Conservation (phyloP, 2,113 vertebrate genomes). For the Ovis canadensis region DNA sequence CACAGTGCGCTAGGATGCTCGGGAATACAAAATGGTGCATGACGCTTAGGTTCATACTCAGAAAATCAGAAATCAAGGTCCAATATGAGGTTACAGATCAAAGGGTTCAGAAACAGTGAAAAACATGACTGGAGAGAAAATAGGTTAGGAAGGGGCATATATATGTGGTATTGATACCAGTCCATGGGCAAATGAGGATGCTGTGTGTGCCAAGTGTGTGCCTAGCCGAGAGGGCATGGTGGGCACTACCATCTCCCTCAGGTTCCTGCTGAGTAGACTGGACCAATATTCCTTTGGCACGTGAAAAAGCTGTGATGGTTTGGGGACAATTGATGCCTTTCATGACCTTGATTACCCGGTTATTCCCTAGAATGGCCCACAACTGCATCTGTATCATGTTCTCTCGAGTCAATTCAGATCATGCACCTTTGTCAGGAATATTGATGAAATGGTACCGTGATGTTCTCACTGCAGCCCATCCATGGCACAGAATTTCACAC, state of each 20-base stretch:
- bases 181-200: background rate
- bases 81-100: background rate
- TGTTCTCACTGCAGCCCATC: background rate
- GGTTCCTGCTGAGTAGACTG: background rate
- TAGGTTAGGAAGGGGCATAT: background rate
- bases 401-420: background rate
- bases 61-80: background rate
- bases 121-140: background rate
- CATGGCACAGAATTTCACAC: background rate
- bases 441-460: background rate
- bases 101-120: background rate
- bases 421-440: background rate
- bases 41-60: background rate
- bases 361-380: background rate
- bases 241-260: background rate
- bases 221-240: background rate
- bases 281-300: background rate
- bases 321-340: background rate
- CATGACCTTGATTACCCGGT: background rate
- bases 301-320: background rate
- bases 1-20: background rate
- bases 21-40: background rate
- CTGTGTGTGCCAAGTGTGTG: accelerated
- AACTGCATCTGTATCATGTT: background rate
- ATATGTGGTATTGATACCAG: accelerated